phyloP scores from a whole-genome alignment of 2,797 vertebrate species.

The Siniperca scherzeri region DNA sequence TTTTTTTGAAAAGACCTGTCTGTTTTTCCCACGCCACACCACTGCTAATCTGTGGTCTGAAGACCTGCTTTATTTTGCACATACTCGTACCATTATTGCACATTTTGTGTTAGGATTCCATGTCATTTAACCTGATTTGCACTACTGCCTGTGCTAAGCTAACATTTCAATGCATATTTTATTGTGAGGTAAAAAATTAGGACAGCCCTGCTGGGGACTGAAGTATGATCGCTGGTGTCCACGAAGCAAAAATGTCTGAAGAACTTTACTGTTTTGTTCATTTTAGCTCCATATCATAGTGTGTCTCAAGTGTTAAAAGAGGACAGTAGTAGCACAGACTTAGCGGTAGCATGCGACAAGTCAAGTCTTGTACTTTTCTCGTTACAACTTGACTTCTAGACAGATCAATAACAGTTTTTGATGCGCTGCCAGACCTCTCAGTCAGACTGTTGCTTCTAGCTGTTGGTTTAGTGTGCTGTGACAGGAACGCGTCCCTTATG shows the following conservation, averaged over 20 bases:
- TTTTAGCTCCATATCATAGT: not conserved
- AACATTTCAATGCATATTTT: not conserved
- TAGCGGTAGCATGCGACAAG: not conserved
- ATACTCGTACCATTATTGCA: not conserved
- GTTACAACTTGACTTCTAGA: slow-evolving; percentile 45
- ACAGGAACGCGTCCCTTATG: slow-evolving; percentile 57
- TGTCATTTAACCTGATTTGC: not conserved
- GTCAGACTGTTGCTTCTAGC: slow-evolving; percentile 59
- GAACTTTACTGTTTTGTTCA: not conserved
- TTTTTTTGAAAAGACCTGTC: not conserved
- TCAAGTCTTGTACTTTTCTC: slow-evolving; percentile 35
- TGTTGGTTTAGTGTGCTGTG: slow-evolving; percentile 60
- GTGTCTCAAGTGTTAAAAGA: not conserved
- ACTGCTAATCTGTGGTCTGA: not conserved
- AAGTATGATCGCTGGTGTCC: slow-evolving; percentile 9
- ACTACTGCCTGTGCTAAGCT: not conserved
- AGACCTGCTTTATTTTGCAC: not conserved
- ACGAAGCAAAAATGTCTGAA: not conserved
- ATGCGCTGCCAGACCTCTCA: slow-evolving; percentile 59
- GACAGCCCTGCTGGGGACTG: not conserved
- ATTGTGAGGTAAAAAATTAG: not conserved
- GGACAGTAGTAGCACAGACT: not conserved
- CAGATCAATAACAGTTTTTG: slow-evolving; percentile 67
- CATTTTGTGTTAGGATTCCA: not conserved
- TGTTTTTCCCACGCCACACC: not conserved